Percentiles rank a stretch among this genome's conserved stretches.
Conservation (phyloP, 2,888 invertebrate species). For the Thera britannica region DNA sequence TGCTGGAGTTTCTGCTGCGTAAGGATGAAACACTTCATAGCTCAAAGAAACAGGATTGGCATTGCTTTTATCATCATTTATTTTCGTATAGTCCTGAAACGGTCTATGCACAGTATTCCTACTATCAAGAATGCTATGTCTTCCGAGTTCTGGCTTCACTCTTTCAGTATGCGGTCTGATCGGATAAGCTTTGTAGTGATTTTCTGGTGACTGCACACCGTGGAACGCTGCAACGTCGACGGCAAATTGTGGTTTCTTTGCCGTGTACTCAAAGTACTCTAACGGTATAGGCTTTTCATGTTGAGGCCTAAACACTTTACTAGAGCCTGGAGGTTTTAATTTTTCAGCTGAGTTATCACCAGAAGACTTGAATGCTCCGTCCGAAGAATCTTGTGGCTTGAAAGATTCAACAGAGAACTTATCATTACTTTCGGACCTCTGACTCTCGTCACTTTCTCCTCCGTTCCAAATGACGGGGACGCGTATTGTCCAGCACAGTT, state of each 20-base stretch:
- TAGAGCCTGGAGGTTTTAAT: slow-evolving; percentile 3
- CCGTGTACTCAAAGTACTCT: slow-evolving; percentile 74
- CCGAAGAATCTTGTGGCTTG: slow-evolving; percentile 24
- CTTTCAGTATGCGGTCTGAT: slow-evolving; percentile 63
- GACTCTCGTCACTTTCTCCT: slow-evolving; percentile 68
- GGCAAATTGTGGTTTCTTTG: slow-evolving; percentile 74
- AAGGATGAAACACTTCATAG: slow-evolving; percentile 77
- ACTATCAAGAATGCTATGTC: slow-evolving; percentile 62
- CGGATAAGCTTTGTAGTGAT: slow-evolving; percentile 67
- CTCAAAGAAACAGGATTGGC: slow-evolving; percentile 59
- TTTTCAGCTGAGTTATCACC: neutral
- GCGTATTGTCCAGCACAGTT: slow-evolving; percentile 67
- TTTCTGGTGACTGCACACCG: slow-evolving; percentile 68
- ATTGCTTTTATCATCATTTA: slow-evolving; percentile 48
- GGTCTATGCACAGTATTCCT: slow-evolving; percentile 55
- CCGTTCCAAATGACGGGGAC: slow-evolving; percentile 71
- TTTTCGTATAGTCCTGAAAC: slow-evolving; percentile 61
- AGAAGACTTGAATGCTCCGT: neutral
- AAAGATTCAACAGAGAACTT: slow-evolving; percentile 52
- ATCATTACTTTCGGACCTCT: slow-evolving; percentile 43
- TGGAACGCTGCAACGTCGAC: slow-evolving; percentile 70
- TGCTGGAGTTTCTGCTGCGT: slow-evolving; percentile 70
- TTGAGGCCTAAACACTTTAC: slow-evolving; percentile 5
- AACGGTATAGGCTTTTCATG: slow-evolving; percentile 53
- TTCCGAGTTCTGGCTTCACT: slow-evolving; percentile 62